These are phyloP conservation scores for Phytoseiulus persimilis DNA, from an alignment of 2,888 invertebrate genomes.

Conservation along the genomic window DNA sequence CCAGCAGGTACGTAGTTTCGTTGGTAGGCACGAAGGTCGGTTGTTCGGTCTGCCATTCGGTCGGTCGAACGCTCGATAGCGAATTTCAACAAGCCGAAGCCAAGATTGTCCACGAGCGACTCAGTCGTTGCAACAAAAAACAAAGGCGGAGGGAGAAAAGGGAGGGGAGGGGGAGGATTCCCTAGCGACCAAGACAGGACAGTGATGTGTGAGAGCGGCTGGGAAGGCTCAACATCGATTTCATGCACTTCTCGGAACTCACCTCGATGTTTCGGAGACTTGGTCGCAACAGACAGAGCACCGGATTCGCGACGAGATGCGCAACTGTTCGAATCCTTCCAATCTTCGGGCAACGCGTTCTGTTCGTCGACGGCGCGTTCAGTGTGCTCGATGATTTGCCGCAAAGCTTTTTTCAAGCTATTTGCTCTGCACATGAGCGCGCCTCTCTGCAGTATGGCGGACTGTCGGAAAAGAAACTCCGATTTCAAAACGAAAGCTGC, in stretches of 20 bases:
- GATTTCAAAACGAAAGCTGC: not conserved
- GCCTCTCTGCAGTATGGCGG: constrained; percentile 51
- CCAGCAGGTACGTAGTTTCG: too few relatives aligned
- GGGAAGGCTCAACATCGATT: not conserved
- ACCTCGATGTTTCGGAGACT: not conserved
- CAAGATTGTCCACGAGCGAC: not conserved
- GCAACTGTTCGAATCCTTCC: constrained; percentile 18
- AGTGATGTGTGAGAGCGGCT: not conserved
- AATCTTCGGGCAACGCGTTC: constrained; percentile 50
- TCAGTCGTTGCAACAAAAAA: not conserved
- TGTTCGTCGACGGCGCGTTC: constrained; percentile 62
- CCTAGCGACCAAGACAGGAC: not conserved
- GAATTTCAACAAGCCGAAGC: not conserved
- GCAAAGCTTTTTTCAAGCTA: constrained; percentile 71
- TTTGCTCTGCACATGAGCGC: constrained; percentile 62
- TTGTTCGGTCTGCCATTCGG: not conserved
- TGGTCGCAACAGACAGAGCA: not conserved
- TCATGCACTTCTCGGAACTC: not conserved
- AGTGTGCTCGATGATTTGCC: constrained; percentile 69
- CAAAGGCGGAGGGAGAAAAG: not conserved
- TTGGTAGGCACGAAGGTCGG: too few relatives aligned
- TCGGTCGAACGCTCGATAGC: not conserved
- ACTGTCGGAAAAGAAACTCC: constrained; percentile 42
- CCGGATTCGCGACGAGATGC: not conserved
- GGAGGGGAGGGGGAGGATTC: not conserved